Conservation (phyloP, 2,888 invertebrate species). For the Cotesia congregata region DNA sequence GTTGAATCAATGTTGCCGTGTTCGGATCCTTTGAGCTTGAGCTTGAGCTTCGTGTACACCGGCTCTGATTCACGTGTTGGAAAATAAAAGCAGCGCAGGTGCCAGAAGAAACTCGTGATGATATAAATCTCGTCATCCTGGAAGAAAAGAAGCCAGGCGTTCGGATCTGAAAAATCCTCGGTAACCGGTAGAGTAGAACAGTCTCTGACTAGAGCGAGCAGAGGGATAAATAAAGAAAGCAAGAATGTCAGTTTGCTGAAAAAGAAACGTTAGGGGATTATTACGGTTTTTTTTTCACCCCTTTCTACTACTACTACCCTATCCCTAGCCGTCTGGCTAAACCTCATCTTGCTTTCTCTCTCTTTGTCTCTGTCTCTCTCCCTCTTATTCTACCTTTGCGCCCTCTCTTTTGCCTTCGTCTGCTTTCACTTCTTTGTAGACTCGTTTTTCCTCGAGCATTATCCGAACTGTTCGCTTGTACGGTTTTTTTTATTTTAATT, state of each 20-base stretch:
- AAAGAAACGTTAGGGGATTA: constrained; percentile 54
- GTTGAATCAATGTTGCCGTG: constrained; percentile 30
- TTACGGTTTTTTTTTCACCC: constrained; percentile 48
- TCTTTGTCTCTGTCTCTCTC: constrained; percentile 39
- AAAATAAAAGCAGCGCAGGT: constrained; percentile 54
- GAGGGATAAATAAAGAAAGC: constrained; percentile 34
- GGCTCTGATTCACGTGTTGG: constrained; percentile 26
- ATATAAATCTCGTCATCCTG: constrained; percentile 61
- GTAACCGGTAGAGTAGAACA: constrained; percentile 37
- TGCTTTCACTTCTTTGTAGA: constrained; percentile 24
- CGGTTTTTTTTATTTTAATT: constrained; percentile 12
- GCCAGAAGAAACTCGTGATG: constrained; percentile 59
- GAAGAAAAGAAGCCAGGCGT: constrained; percentile 40
- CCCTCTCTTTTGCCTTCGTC: constrained; percentile 5
- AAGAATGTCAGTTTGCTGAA: constrained; percentile 48
- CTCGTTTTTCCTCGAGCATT: constrained; percentile 26
- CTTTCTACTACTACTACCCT: constrained; percentile 37
- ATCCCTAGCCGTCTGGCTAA: constrained; percentile 34
- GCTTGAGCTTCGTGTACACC: constrained; percentile 3
- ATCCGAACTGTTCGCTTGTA: constrained; percentile 24
- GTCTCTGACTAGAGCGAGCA: constrained; percentile 26
- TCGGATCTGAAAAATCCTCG: background rate
- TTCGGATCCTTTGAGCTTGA: constrained; percentile 9
- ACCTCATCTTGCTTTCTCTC: constrained; percentile 37
- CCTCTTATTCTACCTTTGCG: constrained; percentile 25